Evolutionary conservation across 2,888 invertebrate species (phyloP).

Genomic region (Onchidella celtica): DNA sequence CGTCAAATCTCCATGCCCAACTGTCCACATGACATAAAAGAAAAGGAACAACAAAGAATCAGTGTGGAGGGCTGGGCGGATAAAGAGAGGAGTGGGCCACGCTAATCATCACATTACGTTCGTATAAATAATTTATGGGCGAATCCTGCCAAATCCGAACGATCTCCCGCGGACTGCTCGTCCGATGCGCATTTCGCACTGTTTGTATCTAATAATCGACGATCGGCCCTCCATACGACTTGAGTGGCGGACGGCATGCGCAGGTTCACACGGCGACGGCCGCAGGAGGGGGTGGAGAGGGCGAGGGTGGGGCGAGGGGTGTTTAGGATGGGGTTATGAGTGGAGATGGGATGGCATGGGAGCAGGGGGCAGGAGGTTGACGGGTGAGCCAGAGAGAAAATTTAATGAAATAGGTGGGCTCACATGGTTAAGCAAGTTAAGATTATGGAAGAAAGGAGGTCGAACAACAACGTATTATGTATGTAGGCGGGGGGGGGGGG

Average conservation of each 20-base stretch:
- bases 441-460: too few relatives aligned
- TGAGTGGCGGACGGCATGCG: constrained; percentile 20
- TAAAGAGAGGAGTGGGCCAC: neutral
- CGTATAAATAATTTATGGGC: constrained; percentile 24
- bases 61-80: too few relatives aligned
- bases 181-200: constrained; percentile 38
- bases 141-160: constrained; percentile 29
- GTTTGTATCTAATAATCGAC: constrained; percentile 42
- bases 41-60: too few relatives aligned
- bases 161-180: constrained; percentile 18
- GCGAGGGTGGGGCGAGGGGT: neutral
- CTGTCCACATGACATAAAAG: too few relatives aligned
- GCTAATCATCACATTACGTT: constrained; percentile 26
- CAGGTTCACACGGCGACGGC: constrained; percentile 10
- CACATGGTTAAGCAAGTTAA: too few relatives aligned
- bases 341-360: neutral
- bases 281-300: neutral
- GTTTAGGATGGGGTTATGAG: neutral
- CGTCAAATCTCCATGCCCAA: too few relatives aligned
- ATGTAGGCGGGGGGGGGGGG: too few relatives aligned
- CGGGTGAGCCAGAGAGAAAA: too few relatives aligned
- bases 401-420: too few relatives aligned
- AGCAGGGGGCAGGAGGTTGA: neutral
- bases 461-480: too few relatives aligned
- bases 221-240: constrained; percentile 3